A percentile compares a stretch with the other conserved stretches of the same genome.
These are phyloP conservation scores for Catagonus wagneri DNA, from an alignment of 2,113 vertebrate genomes.

Conservation along the genomic window DNA sequence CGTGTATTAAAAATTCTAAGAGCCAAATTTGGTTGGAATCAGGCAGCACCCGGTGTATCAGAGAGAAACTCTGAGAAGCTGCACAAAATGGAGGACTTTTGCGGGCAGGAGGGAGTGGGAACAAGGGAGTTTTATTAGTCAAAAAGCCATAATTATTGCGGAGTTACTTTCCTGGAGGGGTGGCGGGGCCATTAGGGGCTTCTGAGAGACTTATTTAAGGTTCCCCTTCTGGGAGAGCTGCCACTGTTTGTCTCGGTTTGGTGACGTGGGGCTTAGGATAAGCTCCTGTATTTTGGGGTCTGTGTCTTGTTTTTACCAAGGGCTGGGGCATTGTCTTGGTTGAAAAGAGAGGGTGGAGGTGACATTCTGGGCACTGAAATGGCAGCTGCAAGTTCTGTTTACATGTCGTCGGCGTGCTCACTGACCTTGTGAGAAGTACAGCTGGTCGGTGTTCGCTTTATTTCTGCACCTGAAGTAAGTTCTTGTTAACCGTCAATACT, in stretches of 20 bases:
- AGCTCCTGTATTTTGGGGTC: accelerated
- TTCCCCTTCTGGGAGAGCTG: not conserved
- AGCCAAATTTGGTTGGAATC: accelerated
- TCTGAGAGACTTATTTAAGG: too few relatives aligned
- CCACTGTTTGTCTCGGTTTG: not conserved
- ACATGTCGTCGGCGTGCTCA: accelerated
- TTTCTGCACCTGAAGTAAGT: not conserved
- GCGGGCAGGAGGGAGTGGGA: accelerated
- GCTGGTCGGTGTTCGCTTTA: not conserved
- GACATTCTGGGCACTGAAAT: not conserved
- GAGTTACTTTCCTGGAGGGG: not conserved
- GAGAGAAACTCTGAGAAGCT: accelerated
- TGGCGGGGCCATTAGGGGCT: accelerated
- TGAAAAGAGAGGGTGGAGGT: not conserved
- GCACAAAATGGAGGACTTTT: too few relatives aligned
- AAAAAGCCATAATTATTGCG: not conserved
- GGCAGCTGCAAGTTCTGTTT: not conserved
- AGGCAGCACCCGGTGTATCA: too few relatives aligned
- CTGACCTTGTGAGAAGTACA: not conserved
- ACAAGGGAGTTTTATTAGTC: not conserved
- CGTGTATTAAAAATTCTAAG: not conserved
- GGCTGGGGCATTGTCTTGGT: not conserved
- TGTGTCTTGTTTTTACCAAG: not conserved
- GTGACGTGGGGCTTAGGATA: not conserved
- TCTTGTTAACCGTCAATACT: not conserved